Conservation (phyloP, 2,797 vertebrate species). For the Tympanoctomys barrerae region DNA sequence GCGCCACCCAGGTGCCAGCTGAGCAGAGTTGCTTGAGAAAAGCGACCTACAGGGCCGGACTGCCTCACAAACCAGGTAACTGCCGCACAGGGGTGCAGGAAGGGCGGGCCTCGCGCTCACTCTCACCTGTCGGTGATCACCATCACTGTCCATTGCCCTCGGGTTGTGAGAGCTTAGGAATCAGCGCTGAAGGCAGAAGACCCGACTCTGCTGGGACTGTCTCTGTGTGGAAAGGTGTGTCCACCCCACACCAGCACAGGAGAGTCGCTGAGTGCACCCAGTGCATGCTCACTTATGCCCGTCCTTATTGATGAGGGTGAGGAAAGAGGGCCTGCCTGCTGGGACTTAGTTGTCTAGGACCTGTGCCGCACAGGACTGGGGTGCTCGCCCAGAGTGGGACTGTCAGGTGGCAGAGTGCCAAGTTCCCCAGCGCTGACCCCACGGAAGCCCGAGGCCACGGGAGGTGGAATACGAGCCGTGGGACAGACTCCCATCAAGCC, state of each 20-base stretch:
- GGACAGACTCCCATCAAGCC: background rate
- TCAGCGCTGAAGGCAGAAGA: background rate
- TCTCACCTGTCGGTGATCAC: background rate
- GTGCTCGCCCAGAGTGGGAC: background rate
- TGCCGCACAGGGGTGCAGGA: background rate
- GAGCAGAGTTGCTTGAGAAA: background rate
- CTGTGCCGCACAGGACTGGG: background rate
- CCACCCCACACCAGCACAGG: background rate
- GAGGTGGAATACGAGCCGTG: background rate
- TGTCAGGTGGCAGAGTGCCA: background rate
- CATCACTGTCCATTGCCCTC: background rate
- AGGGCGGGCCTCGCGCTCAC: rapidly evolving
- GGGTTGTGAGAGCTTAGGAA: background rate
- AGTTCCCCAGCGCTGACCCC: background rate
- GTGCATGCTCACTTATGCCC: too few species aligned
- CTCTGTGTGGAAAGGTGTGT: background rate
- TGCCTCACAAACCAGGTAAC: background rate
- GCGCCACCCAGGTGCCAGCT: background rate
- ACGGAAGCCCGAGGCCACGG: background rate
- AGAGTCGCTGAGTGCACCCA: background rate
- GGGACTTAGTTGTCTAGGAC: background rate
- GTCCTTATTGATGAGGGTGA: background rate
- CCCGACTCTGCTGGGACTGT: background rate
- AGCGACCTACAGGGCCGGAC: background rate
- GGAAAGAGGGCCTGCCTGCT: background rate